Percentiles rank a stretch among this genome's conserved stretches.
phyloP scores from a whole-genome alignment of 1,140 invertebrate genomes.

The Charaxes varanes region DNA sequence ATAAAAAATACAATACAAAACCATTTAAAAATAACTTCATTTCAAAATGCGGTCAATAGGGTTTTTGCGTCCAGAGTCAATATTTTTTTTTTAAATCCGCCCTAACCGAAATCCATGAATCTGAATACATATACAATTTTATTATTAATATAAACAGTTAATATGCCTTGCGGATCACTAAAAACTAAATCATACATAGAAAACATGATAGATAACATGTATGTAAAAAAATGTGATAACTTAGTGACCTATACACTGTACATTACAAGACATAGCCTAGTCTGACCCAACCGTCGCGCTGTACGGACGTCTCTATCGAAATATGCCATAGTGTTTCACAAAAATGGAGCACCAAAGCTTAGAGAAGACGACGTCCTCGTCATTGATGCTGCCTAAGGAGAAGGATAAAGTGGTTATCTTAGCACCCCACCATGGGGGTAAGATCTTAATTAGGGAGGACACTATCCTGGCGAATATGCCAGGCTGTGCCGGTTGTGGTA shows the following conservation, averaged over 20 bases:
- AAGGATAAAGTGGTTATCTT: constrained; percentile 39
- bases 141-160: no score
- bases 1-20: no score
- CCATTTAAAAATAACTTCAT: no score
- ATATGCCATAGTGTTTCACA: not conserved
- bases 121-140: no score
- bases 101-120: no score
- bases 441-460: constrained; percentile 55
- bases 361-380: constrained; percentile 36
- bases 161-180: no score
- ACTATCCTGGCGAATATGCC: constrained; percentile 45
- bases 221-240: constrained; percentile 4
- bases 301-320: constrained; percentile 6
- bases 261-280: constrained; percentile 5
- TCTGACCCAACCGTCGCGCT: constrained; percentile 5
- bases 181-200: constrained; percentile 1
- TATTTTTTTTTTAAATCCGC: no score
- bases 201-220: constrained; percentile 3
- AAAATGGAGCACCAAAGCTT: constrained; percentile 44
- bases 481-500: constrained; percentile 53
- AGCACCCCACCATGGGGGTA: constrained; percentile 31
- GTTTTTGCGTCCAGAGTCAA: no score
- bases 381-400: constrained; percentile 39
- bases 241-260: constrained; percentile 3
- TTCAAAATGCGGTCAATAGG: no score